phyloP scores from a whole-genome alignment of 37 sponge, comb jelly and placozoan species.

The Chondrilla cf. caribensis region DNA sequence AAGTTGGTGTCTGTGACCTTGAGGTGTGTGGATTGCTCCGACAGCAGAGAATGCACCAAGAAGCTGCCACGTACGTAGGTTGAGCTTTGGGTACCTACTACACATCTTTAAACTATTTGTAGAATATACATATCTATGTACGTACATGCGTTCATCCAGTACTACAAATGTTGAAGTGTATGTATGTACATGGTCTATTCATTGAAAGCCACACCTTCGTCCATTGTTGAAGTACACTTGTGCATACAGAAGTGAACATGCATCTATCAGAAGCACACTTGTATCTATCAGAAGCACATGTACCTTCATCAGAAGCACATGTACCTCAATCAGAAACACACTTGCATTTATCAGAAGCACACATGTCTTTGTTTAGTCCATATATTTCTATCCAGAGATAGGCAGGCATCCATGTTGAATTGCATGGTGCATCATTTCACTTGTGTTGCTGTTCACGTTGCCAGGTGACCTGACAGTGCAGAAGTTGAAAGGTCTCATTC shows the following conservation, averaged over 20 bases:
- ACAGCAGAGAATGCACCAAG: conserved; percentile 46
- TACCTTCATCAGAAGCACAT: too few species aligned
- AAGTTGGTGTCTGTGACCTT: conserved; percentile 52
- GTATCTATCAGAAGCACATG: background rate
- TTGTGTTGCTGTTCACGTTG: background rate
- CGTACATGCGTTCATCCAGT: background rate
- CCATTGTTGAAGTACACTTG: too few species aligned
- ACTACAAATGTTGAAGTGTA: background rate
- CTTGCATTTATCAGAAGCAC: too few species aligned
- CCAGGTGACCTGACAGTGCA: conserved; percentile 78
- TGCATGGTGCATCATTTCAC: background rate
- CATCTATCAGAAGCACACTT: too few species aligned
- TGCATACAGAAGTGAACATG: too few species aligned
- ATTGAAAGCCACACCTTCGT: too few species aligned
- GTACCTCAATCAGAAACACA: too few species aligned
- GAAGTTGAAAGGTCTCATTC: conserved; percentile 84
- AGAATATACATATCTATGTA: background rate
- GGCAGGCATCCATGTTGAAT: background rate
- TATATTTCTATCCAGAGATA: background rate
- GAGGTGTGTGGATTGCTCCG: conserved; percentile 52
- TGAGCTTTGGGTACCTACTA: background rate
- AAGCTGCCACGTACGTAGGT: conserved; percentile 62
- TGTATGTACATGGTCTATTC: background rate
- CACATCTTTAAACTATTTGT: background rate
- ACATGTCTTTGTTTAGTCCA: background rate